These are phyloP conservation scores for Tarsius wallacei DNA, from an alignment of 2,797 vertebrate genomes.

Conservation along the genomic window DNA sequence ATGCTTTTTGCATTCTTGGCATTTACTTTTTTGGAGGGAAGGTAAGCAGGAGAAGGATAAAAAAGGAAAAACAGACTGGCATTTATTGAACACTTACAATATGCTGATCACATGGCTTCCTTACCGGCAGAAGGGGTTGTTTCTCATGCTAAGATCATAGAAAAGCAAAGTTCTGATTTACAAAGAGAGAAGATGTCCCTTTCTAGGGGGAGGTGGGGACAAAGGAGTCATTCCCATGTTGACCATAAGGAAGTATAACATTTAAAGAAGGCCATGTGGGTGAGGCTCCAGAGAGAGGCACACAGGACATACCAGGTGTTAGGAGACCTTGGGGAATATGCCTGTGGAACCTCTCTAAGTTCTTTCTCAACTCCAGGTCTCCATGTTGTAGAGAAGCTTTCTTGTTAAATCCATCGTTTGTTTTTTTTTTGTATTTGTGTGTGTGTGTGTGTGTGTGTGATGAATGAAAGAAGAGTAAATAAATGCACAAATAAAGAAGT, in stretches of 20 bases:
- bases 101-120: neutral
- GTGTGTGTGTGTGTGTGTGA: neutral
- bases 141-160: neutral
- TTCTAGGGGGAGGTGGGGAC: neutral
- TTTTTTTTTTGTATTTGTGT: too few relatives aligned
- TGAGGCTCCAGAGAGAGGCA: neutral
- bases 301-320: neutral
- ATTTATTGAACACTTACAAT: neutral
- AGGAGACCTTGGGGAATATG: neutral
- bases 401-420: neutral
- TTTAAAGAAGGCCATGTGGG: neutral
- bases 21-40: neutral
- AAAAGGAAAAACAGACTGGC: neutral
- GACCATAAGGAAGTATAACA: neutral
- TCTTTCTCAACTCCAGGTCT: neutral
- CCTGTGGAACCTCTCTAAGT: neutral
- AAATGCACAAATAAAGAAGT: neutral
- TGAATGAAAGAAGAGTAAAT: neutral
- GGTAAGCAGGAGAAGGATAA: neutral
- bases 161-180: constrained; percentile 7
- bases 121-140: neutral
- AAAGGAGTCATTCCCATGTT: neutral
- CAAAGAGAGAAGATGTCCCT: neutral
- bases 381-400: neutral
- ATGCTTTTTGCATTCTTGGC: neutral